A percentile compares a stretch with the other conserved stretches of the same genome.
Evolutionary conservation across 2,113 vertebrate species (phyloP).

Genomic region (Telmatochromis sp.): DNA sequence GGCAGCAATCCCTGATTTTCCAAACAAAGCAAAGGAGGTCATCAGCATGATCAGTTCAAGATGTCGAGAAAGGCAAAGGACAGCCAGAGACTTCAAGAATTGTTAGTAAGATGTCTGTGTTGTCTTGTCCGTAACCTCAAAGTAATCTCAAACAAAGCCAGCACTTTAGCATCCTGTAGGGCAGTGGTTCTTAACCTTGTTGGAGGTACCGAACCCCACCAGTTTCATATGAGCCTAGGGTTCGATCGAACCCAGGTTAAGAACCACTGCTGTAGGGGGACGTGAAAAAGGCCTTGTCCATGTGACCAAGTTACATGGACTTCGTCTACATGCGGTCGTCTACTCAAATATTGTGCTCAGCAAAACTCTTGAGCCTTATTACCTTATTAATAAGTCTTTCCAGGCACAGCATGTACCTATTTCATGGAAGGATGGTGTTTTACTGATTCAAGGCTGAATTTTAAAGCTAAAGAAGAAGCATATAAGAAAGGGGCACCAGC

Average conservation of each 20-base stretch:
- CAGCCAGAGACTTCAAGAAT: neutral
- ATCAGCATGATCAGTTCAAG: neutral
- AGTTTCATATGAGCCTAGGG: too few relatives aligned
- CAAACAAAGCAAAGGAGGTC: neutral
- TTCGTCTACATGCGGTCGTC: accelerated
- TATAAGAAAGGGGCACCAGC: neutral
- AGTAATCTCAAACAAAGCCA: neutral
- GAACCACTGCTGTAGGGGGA: neutral
- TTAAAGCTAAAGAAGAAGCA: neutral
- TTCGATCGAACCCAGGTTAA: too few relatives aligned
- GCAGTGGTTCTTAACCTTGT: too few relatives aligned
- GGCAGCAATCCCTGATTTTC: neutral
- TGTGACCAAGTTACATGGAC: neutral
- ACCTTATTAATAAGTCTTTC: neutral
- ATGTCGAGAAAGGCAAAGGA: neutral
- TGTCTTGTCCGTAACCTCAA: neutral
- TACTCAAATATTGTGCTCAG: neutral
- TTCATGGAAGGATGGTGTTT: neutral
- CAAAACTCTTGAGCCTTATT: neutral
- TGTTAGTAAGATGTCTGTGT: neutral
- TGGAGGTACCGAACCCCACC: too few relatives aligned
- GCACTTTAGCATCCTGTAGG: neutral
- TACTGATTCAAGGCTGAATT: neutral
- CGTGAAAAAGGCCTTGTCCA: neutral
- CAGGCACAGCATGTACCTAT: neutral